Evolutionary conservation across 2,797 vertebrate species (phyloP), one percentile per base, ranked within the genome.

Genomic region (Rhynchonycteris naso): DNA sequence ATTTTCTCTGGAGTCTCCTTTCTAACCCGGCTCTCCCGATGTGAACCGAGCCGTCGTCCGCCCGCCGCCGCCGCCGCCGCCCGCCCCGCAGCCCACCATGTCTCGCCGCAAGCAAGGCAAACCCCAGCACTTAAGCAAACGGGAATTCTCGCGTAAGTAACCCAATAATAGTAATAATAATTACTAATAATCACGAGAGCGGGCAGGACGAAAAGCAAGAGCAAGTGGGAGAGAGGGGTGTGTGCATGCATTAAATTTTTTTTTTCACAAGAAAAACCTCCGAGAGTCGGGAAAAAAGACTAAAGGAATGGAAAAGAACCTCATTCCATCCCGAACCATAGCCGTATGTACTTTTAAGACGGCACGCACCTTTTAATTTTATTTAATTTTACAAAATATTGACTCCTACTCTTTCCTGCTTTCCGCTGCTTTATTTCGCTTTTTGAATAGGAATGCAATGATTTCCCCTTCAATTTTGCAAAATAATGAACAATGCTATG

Each of bases 61-160:
- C 98, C 97, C 97, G 98, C 98, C 97, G 97, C 97, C 97, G 98
- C 98, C 97, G 98, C 96, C 95, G 97, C 96, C 96, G 96, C 94
- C 97, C 98, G 98, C 98, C 98, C 98, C 98, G 97, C 97, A 98
- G 98, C 98, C 98, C 99, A 99, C 99, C 99, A 99, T 99, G 99
- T 99, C 99, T 99, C 99, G 99, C 99, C 99, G 99, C 98, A 99
- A 99, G 99, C 99, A 99, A 98, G 99, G 99, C 99, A 99, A 99
- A 99, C 99, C 99, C 98, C 99, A 99, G 99, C 99, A 99, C 99
- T 99, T 99, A 99, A 99, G 99, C 99, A 99, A 99, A 98, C 99
- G 99, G 99, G 99, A 99, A 99, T 99, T 99, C 98, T 99, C 99
- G 98, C 99, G 99, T 99, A 99, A 99, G 99, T 99, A 99, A 96